Conservation (phyloP, 2,113 vertebrate genomes). For the Chionis minor region DNA sequence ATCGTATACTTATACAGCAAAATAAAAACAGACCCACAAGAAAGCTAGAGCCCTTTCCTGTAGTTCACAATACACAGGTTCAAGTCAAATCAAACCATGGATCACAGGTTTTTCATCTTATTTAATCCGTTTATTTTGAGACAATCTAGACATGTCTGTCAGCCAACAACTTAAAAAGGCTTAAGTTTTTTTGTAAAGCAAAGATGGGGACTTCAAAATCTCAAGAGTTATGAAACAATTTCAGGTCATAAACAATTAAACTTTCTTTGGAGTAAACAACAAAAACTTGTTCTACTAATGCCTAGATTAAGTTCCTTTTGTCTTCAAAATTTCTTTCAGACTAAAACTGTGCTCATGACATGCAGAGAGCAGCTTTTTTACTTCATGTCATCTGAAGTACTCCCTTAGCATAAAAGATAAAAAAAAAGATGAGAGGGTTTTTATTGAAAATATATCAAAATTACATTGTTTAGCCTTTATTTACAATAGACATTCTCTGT, state of each 20-base stretch:
- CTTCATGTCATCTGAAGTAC: neutral
- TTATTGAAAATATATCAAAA: neutral
- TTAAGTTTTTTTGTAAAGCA: neutral
- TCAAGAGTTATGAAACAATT: neutral
- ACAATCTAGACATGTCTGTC: neutral
- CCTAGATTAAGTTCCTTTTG: neutral
- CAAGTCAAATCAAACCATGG: neutral
- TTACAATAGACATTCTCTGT: neutral
- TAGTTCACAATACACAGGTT: neutral
- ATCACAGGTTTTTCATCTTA: neutral
- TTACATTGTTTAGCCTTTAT: neutral
- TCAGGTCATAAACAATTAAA: neutral
- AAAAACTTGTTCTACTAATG: neutral
- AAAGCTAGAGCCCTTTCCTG: neutral
- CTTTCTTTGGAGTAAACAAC: neutral
- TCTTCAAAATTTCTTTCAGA: neutral
- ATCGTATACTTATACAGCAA: neutral
- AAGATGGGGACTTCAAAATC: neutral
- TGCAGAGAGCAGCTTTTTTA: neutral
- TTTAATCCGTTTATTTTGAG: neutral
- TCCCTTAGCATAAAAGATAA: neutral
- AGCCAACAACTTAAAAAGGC: neutral
- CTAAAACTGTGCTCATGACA: neutral
- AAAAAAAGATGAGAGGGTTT: neutral
- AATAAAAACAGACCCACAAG: neutral